Evolutionary conservation across 92 coral and sea anemone species (phyloP).

Genomic region (Zoanthus sociatus): DNA sequence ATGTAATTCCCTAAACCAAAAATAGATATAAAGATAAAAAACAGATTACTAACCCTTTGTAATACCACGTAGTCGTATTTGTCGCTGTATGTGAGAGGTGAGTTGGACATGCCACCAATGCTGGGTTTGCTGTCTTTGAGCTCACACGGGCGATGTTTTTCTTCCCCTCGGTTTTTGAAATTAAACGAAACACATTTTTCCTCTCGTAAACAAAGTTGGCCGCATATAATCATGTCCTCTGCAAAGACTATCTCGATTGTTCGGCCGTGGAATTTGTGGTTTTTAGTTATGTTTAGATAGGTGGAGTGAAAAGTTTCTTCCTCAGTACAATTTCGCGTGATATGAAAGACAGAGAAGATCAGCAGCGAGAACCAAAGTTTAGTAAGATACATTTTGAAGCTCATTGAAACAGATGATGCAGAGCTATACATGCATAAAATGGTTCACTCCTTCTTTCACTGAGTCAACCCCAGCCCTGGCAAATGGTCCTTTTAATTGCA

Average conservation of each 20-base stretch:
- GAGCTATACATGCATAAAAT: neutral
- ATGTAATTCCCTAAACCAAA: too few relatives aligned
- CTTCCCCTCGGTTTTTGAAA: neutral
- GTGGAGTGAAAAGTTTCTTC: neutral
- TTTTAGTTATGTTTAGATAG: neutral
- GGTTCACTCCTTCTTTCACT: too few relatives aligned
- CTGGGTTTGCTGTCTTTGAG: neutral
- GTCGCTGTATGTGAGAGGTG: neutral
- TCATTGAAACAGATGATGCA: neutral
- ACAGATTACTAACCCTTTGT: neutral
- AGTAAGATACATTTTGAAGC: neutral
- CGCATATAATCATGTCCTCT: neutral
- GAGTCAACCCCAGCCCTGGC: too few relatives aligned
- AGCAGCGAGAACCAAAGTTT: neutral
- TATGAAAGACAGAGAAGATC: neutral
- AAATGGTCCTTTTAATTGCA: too few relatives aligned
- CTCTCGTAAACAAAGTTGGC: conserved; percentile 5
- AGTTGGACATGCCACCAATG: neutral
- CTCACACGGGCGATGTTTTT: neutral
- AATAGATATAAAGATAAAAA: too few relatives aligned
- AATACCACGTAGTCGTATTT: neutral
- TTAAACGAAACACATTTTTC: neutral
- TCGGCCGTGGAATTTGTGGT: neutral
- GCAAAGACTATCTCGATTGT: neutral
- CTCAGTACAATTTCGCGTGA: neutral